A percentile compares a stretch with the other conserved stretches of the same genome.
These are phyloP conservation scores for Nomada ruficornis DNA, from an alignment of 2,888 invertebrate genomes.

Conservation along the genomic window DNA sequence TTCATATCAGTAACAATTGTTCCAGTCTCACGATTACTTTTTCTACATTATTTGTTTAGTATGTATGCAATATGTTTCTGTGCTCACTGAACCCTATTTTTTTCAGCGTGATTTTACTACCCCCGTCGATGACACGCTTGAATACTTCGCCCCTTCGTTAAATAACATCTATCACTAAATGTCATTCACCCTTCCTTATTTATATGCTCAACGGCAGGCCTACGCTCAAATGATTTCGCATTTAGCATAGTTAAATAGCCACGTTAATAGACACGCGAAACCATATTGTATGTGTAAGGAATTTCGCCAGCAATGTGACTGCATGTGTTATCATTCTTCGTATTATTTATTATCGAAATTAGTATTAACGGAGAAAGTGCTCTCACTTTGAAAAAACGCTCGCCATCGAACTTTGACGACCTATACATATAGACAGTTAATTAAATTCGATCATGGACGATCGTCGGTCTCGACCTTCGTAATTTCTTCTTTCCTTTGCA, in stretches of 20 bases:
- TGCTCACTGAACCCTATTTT: slow-evolving; percentile 9
- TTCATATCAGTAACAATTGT: slow-evolving; percentile 27
- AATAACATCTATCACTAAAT: slow-evolving; percentile 62
- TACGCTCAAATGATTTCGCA: slow-evolving; percentile 69
- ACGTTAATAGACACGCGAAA: slow-evolving; percentile 47
- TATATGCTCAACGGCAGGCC: slow-evolving; percentile 67
- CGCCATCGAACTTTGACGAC: neutral
- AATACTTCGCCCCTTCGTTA: slow-evolving; percentile 50
- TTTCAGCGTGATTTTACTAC: neutral
- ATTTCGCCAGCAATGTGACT: slow-evolving; percentile 38
- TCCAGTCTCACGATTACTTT: slow-evolving; percentile 25
- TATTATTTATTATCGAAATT: slow-evolving; percentile 66
- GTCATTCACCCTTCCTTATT: slow-evolving; percentile 66
- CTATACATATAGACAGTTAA: neutral
- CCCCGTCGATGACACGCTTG: slow-evolving; percentile 41
- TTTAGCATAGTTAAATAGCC: slow-evolving; percentile 65
- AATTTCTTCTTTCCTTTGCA: rapidly evolving
- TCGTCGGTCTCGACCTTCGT: neutral
- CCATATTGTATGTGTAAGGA: slow-evolving; percentile 29
- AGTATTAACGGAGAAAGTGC: slow-evolving; percentile 33
- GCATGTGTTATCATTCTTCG: slow-evolving; percentile 56
- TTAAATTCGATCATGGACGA: neutral
- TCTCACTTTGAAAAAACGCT: slow-evolving; percentile 29
- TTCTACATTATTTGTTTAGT: slow-evolving; percentile 6
- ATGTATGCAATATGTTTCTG: neutral